Base-by-base conservation (phyloP, 2,888 invertebrate genomes). In the Amblyjoppa fuscipennis region DNA sequence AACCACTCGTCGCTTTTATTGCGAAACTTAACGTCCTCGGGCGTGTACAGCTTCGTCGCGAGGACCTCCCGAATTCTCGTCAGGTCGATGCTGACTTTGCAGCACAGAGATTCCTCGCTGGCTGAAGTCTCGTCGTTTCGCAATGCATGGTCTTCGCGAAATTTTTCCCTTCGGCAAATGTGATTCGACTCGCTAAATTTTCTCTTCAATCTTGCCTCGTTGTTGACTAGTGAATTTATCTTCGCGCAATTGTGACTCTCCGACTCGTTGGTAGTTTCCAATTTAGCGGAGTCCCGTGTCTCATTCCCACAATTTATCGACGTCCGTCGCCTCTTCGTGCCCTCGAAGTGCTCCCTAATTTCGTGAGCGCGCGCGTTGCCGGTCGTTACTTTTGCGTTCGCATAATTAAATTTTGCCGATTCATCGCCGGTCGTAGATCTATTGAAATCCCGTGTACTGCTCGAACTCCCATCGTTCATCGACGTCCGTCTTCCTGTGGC, bases 21-120 rank as follows among this genome's bases (percentile, higher is more conserved):
- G 25, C 28, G 25, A 74, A 66, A 45, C 11, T 66, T 16, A 1
- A 3, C 2, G 16, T 45, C 31, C 3, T 13, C 61, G 11, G 6
- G 88, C 49, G 90, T 85, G 76, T 90, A 81, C 3, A 91, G 88
- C 51, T 90, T 91, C 20, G 82, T 79, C 45, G 87, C 87, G 0
- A 93, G 82, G 2, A 92, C 83, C 13, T 85, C 81, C 56, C 85
- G 88, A 78, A 93, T 91, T 85, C 90, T 93, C 16, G 87, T 85
- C 45, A 94, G 86, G 87, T 93, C 93, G 74, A 93, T 92, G 73
- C 93, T 93, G 53, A 94, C 91, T 90, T 89, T 91, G 61, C 91
- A 84, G 45, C 87, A 56, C 13, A 61, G 64, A n/a, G 69, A 49
- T 4, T 16, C 6, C 4, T 61, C 31, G 20, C 82, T 53, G 70